These are phyloP conservation scores for Bombus fervidus DNA, from an alignment of 1,140 invertebrate genomes.

Conservation along the genomic window DNA sequence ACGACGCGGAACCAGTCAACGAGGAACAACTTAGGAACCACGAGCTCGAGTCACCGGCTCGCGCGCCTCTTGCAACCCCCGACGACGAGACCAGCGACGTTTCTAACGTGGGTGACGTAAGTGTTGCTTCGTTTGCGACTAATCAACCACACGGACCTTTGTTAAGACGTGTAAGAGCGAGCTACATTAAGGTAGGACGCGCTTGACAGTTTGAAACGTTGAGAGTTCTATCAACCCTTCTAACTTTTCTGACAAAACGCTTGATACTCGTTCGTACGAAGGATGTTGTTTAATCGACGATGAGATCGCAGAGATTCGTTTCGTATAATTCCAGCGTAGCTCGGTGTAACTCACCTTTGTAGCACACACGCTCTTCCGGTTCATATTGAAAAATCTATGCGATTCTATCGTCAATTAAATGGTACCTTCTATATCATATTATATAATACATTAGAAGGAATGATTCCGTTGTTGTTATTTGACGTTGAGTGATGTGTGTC, in stretches of 20 bases:
- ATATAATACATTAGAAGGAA: background rate
- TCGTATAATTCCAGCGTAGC: no score
- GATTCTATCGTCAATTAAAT: background rate
- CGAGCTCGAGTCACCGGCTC: conserved; percentile 33
- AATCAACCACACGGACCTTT: background rate
- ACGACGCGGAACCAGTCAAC: conserved; percentile 45
- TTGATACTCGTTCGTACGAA: background rate
- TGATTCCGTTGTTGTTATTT: background rate
- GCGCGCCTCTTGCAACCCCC: conserved; percentile 71
- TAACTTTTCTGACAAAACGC: background rate
- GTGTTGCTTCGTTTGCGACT: conserved; percentile 60
- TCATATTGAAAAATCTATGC: background rate
- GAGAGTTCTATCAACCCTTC: background rate
- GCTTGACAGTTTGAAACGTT: background rate
- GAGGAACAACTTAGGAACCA: background rate
- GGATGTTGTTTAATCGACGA: background rate
- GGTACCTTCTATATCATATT: no score
- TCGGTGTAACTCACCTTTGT: no score
- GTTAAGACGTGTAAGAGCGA: no score
- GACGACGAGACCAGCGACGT: conserved; percentile 74
- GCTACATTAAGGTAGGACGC: background rate
- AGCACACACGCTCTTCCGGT: background rate
- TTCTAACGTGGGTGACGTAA: conserved; percentile 76
- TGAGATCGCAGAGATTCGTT: no score
- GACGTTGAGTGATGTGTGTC: background rate